A percentile compares a stretch with the other conserved stretches of the same genome.
phyloP scores from a whole-genome alignment of 2,113 vertebrate genomes.

The Phyllostomus hastatus region DNA sequence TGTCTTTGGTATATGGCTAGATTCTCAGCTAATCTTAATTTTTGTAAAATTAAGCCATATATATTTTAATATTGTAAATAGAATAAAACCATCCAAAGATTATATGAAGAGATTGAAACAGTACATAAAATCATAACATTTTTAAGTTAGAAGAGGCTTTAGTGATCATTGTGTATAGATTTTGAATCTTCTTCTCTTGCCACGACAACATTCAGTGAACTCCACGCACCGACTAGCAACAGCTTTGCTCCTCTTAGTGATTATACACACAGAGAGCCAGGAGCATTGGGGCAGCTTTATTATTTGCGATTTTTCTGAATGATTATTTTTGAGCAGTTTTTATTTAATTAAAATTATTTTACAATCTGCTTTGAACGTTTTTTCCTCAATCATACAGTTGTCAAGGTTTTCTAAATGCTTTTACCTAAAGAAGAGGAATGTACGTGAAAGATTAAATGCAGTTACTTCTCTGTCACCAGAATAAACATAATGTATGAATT shows the following conservation, averaged over 20 bases:
- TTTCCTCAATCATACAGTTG: not conserved
- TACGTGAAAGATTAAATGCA: not conserved
- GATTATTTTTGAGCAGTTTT: not conserved
- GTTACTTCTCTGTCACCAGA: not conserved
- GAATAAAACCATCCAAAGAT: not conserved
- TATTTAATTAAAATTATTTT: conserved; percentile 24
- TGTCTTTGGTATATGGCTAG: not conserved
- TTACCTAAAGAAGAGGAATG: not conserved
- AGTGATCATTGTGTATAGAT: not conserved
- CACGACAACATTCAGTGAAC: not conserved
- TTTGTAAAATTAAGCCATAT: conserved; percentile 31
- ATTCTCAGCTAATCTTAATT: not conserved
- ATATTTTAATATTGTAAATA: not conserved
- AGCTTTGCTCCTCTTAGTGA: not conserved
- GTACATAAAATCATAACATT: not conserved
- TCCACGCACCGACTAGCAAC: not conserved
- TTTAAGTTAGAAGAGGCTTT: not conserved
- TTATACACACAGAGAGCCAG: not conserved
- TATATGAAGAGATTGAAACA: not conserved
- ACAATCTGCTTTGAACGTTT: not conserved
- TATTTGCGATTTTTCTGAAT: not conserved
- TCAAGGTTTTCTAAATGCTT: not conserved
- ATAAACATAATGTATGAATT: not conserved
- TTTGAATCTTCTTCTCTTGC: not conserved
- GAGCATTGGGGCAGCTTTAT: not conserved